phyloP scores from a whole-genome alignment of 2,113 vertebrate genomes.

The Chaenogobius annularis region DNA sequence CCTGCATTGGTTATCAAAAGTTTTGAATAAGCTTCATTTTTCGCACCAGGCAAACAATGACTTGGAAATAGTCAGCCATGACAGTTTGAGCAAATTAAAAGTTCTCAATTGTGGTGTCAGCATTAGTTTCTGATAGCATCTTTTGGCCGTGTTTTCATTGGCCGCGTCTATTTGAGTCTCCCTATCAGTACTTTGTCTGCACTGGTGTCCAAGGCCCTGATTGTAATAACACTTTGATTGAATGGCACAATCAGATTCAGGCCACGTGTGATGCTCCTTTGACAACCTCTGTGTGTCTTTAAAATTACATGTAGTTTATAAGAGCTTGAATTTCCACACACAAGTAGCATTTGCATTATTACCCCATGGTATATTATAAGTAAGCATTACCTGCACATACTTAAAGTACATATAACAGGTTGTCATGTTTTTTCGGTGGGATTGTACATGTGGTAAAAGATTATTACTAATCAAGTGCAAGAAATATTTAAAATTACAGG shows the following conservation, averaged over 20 bases:
- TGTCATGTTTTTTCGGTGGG: too few relatives aligned
- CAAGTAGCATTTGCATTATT: too few relatives aligned
- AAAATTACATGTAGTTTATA: too few relatives aligned
- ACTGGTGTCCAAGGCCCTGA: slow-evolving; percentile 54
- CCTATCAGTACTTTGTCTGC: slow-evolving; percentile 66
- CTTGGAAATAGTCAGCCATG: slow-evolving; percentile 45
- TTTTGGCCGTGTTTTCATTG: slow-evolving; percentile 44
- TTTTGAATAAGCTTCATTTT: slow-evolving; percentile 48
- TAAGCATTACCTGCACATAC: too few relatives aligned
- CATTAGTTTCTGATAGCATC: slow-evolving; percentile 48
- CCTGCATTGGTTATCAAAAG: slow-evolving; percentile 32
- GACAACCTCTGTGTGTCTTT: background rate
- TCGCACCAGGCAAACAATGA: slow-evolving; percentile 59
- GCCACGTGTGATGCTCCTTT: slow-evolving; percentile 50
- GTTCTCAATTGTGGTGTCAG: slow-evolving; percentile 52
- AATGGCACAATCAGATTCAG: slow-evolving; percentile 65
- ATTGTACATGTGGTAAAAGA: too few relatives aligned
- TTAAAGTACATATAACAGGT: too few relatives aligned
- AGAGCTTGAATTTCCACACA: background rate
- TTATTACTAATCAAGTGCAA: background rate
- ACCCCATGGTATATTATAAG: background rate
- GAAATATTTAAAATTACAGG: too few relatives aligned
- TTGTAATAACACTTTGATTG: slow-evolving; percentile 67
- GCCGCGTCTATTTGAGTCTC: slow-evolving; percentile 43
- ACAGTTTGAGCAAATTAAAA: slow-evolving; percentile 70